Evolutionary conservation across 2,113 vertebrate species (phyloP), one percentile per base, ranked within the genome.

Genomic region (Pholis gunnellus): DNA sequence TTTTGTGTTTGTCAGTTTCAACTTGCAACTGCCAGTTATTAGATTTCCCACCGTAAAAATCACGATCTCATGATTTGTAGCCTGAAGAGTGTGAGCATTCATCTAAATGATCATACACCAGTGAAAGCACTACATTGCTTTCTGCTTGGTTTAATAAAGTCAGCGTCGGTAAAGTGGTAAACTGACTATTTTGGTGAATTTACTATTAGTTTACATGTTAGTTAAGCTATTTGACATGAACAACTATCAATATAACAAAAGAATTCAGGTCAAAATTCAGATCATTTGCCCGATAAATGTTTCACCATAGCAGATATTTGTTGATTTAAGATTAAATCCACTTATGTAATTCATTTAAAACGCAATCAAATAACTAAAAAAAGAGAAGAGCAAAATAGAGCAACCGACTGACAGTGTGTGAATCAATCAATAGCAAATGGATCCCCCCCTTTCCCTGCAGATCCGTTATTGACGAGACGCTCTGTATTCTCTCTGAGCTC

Each of bases 381-480:
- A 44, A 38, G 13, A 20, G 7, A 69, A 46, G 13, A 67, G 48
- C 29, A n/a, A 65, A 83, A 40, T 20, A 20, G 5, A 78, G 34
- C 29, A 65, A 68, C 18, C 67, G 61, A 83, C 72, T 77, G 27
- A n/a, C 72, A 78, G 57, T 66, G 85, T 78, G 59, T 29, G 61
- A 82, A 71, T 64, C 65, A 86, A 54, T 87, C 78, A 77, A 75
- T 59, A 34, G 10, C 20, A 56, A 75, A 72, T 59, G 14, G 79
- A 82, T 81, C 75, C 44, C 14, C 83, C 75, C 59, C 54, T 78
- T 75, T 72, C 78, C 42, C 80, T 34, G 60, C 72, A 74, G 56
- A 86, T 79, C 65, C 38, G 15, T 81, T 86, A 88, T 84, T 63
- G 80, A 87, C 70, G 64, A 46, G 15, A 13, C 17, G 73, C 54